Evolutionary conservation across 1,140 invertebrate genomes (phyloP).

Genomic region (Drosophila prosaltans): DNA sequence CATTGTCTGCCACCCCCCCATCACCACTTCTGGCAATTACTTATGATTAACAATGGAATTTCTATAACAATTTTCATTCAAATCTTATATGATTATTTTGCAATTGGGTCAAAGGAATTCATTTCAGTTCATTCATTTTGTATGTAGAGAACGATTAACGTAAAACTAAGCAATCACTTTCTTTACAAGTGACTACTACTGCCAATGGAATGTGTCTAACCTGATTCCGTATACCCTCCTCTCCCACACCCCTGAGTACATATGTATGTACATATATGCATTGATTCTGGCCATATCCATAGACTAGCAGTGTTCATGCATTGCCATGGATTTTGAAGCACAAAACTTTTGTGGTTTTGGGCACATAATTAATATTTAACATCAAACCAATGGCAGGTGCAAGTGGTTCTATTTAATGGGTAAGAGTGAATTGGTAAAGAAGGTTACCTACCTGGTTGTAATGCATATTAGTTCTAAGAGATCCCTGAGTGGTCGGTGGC

Average conservation of each 20-base stretch:
- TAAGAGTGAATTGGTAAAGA: neutral
- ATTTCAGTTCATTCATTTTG: constrained; percentile 40
- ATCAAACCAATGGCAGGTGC: neutral
- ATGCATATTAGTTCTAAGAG: constrained; percentile 21
- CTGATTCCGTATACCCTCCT: constrained; percentile 3
- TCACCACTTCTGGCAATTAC: neutral
- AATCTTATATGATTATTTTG: constrained; percentile 2
- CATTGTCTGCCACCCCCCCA: neutral
- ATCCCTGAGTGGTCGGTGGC: constrained; percentile 45
- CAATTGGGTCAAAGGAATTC: constrained; percentile 23
- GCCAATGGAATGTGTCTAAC: too few species aligned
- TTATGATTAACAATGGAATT: constrained; percentile 15
- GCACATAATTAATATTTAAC: constrained; percentile 46
- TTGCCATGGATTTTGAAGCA: constrained; percentile 60
- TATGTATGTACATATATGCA: neutral
- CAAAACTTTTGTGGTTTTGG: constrained; percentile 3
- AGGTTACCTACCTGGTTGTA: neutral
- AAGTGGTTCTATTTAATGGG: neutral
- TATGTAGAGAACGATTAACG: constrained; percentile 54
- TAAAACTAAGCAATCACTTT: constrained; percentile 26
- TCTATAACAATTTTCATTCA: constrained; percentile 2
- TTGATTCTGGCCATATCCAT: neutral
- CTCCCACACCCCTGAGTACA: neutral
- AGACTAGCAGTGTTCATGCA: constrained; percentile 3
- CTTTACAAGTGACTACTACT: neutral